These are phyloP conservation scores for Cygnus olor DNA, from an alignment of 2,797 vertebrate genomes.

Conservation along the genomic window DNA sequence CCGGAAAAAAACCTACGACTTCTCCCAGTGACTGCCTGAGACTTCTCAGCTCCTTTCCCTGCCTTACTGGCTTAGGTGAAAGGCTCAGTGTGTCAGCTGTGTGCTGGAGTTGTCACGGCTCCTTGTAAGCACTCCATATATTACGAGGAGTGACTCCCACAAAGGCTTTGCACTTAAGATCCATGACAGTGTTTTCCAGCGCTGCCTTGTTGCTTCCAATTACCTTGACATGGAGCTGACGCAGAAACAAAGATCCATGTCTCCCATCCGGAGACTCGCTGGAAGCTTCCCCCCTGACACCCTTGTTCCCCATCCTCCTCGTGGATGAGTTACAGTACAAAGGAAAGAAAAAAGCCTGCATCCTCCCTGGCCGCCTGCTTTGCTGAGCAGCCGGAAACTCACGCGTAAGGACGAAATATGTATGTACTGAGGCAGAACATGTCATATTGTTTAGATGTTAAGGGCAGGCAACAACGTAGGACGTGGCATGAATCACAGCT, in stretches of 20 bases:
- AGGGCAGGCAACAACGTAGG: background rate
- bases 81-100: background rate
- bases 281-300: background rate
- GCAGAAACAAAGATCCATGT: background rate
- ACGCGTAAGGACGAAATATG: background rate
- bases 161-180: background rate
- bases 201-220: slow-evolving; percentile 17
- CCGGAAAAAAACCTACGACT: background rate
- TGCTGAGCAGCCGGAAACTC: background rate
- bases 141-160: slow-evolving; percentile 13
- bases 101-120: background rate
- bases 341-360: background rate
- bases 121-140: slow-evolving; percentile 37
- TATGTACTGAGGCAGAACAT: background rate
- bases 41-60: slow-evolving; percentile 9
- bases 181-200: background rate
- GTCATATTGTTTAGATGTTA: background rate
- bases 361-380: background rate
- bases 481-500: slow-evolving; percentile 7
- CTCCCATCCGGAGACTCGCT: background rate
- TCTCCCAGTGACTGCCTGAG: background rate
- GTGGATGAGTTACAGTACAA: background rate
- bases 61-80: background rate
- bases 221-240: background rate
- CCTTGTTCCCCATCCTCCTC: background rate